Conservation (phyloP, 2,797 vertebrate genomes). For the Numenius phaeopus region DNA sequence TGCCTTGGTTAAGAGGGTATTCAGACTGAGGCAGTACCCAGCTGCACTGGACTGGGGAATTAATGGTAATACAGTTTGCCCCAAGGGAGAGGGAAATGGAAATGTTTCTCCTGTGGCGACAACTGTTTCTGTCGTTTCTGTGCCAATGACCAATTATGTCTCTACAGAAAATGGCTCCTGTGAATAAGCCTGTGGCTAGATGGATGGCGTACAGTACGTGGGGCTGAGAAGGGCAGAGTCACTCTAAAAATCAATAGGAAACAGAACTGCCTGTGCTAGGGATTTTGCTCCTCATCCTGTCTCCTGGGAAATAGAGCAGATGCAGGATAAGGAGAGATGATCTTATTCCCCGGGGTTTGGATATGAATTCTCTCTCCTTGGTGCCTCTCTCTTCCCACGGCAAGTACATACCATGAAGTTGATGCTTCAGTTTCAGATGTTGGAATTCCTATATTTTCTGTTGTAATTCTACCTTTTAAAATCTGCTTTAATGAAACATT, state of each 20-base stretch:
- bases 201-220: neutral
- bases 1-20: neutral
- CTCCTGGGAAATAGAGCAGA: conserved; percentile 51
- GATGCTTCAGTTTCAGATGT: neutral
- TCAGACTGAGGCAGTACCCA: conserved; percentile 7
- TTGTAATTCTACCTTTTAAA: neutral
- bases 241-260: conserved; percentile 66
- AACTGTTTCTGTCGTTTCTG: conserved; percentile 39
- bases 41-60: neutral
- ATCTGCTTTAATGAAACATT: neutral
- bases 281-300: conserved; percentile 18
- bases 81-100: conserved; percentile 24
- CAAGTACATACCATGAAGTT: neutral
- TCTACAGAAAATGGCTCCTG: conserved; percentile 40
- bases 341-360: neutral
- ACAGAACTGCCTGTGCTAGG: conserved; percentile 29
- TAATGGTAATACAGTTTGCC: conserved; percentile 15
- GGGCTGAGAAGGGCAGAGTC: conserved; percentile 45
- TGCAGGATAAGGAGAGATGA: conserved; percentile 36
- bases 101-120: conserved; percentile 24
- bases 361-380: neutral
- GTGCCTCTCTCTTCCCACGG: neutral
- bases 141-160: conserved; percentile 56
- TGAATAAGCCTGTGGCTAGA: conserved; percentile 50
- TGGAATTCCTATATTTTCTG: neutral